Conservation (phyloP, 2,888 invertebrate species). For the Anoplius nigerrimus region DNA sequence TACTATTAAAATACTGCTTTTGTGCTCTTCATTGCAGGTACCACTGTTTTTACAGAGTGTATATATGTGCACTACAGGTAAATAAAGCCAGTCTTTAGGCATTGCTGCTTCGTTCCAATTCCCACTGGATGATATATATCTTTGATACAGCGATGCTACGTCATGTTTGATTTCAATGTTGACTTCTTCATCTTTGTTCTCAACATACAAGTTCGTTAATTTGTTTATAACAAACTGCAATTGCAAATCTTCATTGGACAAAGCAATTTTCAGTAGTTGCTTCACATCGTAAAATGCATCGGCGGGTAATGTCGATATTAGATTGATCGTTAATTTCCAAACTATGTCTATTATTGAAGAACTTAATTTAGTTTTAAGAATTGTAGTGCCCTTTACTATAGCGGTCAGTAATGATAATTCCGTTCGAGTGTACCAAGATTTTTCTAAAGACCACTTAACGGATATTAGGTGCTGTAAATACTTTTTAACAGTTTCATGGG, state of each 20-base stretch:
- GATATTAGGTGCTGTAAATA: constrained; percentile 61
- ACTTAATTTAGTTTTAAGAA: constrained; percentile 42
- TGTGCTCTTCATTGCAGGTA: constrained; percentile 46
- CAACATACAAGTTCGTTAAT: constrained; percentile 51
- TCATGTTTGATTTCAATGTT: constrained; percentile 49
- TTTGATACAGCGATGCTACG: constrained; percentile 56
- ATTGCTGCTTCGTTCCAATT: constrained; percentile 81
- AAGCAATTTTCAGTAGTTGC: constrained; percentile 58
- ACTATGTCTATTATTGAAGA: constrained; percentile 45
- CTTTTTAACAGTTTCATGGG: constrained; percentile 53
- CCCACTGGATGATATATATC: constrained; percentile 55
- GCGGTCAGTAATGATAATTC: constrained; percentile 63
- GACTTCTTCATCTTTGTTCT: constrained; percentile 19
- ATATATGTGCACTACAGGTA: constrained; percentile 81
- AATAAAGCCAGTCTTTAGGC: constrained; percentile 88
- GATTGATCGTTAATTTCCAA: constrained; percentile 66
- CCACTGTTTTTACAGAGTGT: constrained; percentile 71
- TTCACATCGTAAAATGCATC: constrained; percentile 59
- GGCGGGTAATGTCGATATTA: constrained; percentile 67
- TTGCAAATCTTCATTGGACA: constrained; percentile 60
- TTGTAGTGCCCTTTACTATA: constrained; percentile 55
- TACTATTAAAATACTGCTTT: constrained; percentile 53
- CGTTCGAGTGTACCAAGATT: constrained; percentile 68
- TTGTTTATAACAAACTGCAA: constrained; percentile 54
- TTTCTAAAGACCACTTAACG: constrained; percentile 65